Evolutionary conservation across 2,113 vertebrate species (phyloP), one percentile per base, ranked within the genome.

Genomic region (Calyptommatus sinebrachiatus): DNA sequence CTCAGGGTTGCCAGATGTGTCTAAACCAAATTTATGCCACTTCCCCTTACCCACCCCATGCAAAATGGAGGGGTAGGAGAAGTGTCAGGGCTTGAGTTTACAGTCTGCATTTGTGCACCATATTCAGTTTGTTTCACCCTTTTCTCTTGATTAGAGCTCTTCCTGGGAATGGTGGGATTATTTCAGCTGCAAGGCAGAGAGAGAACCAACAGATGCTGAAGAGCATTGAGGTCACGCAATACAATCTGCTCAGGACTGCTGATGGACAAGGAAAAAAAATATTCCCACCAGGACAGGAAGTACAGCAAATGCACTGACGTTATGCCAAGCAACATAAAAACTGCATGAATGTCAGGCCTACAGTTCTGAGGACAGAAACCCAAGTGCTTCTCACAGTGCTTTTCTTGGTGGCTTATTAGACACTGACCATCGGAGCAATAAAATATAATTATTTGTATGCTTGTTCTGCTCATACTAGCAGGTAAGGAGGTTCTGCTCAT

Each of bases 231-330:
- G 67, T 86, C 74, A 73, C 1, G 62, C 0, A 73, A 77, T 78
- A 77, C 88, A 80, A 85, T 86, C 80, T 83, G 82, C 66, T 73
- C 46, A 61, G 62, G 11, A 14, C 20, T 79, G 35, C 84, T 83
- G 78, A 86, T 66, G 66, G 70, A 22, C 70, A 81, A 76, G 29
- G 53, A 77, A 67, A 83, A 82, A 71, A 69, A 78, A 69, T 9
- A 65, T 57, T 76, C 78, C 67, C 28, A 68, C 45, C 21, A 79
- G 22, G 74, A 73, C 1, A 78, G 66, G 78, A 48, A 70, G 1
- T 76, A 76, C 24, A 78, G 31, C 29, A 74, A 83, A 72, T 66
- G 53, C 68, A 57, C 53, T 57, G 12, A 18, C 18, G 12, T 57
- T 16, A 18, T 57, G 14, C 53, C 16, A 57, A 57, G 53, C 53